Evolutionary conservation across 2,113 vertebrate species (phyloP).

Genomic region (Lamprologus ornatipinnis): DNA sequence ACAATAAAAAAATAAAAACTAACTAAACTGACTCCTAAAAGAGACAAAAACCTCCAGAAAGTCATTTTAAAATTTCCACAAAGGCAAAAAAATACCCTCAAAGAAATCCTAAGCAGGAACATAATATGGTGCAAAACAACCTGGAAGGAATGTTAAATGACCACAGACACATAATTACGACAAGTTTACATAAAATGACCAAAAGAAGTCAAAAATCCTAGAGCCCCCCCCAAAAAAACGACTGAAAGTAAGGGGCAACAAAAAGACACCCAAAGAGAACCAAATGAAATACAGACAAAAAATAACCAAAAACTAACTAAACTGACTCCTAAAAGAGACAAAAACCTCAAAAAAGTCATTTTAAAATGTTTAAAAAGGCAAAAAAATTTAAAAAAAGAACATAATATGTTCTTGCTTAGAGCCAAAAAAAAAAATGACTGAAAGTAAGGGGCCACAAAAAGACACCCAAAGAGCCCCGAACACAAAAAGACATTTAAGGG

Average conservation of each 20-base stretch:
- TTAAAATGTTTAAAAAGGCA: no score
- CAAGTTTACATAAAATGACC: background rate
- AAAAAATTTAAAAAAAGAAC: no score
- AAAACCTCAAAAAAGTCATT: no score
- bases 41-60: background rate
- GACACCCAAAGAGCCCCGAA: background rate
- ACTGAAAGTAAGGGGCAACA: background rate
- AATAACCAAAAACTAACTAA: no score
- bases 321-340: no score
- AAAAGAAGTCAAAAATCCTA: background rate
- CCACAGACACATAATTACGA: background rate
- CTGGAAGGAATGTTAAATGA: background rate
- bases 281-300: no score
- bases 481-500: background rate
- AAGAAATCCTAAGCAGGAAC: background rate
- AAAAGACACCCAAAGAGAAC: background rate
- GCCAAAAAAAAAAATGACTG: background rate
- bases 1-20: fast-evolving
- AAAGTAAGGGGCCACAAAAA: background rate
- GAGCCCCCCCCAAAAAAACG: background rate
- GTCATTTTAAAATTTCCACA: background rate
- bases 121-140: background rate
- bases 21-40: background rate
- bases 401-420: no score
- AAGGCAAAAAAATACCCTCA: background rate